These are phyloP conservation scores for Taphrorychus bicolor DNA, from an alignment of 2,888 invertebrate genomes.

Conservation along the genomic window DNA sequence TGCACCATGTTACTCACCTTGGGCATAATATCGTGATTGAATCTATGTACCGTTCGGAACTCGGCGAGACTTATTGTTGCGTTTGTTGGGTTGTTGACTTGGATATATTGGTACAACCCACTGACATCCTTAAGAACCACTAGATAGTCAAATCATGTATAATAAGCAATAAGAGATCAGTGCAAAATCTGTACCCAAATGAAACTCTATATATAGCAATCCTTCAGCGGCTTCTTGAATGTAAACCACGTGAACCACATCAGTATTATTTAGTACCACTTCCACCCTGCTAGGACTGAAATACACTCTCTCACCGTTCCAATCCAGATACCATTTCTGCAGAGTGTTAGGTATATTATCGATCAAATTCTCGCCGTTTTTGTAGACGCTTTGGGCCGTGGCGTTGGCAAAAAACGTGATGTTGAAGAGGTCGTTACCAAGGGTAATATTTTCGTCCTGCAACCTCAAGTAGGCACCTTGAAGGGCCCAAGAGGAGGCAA, in stretches of 20 bases:
- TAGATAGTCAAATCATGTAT: no score
- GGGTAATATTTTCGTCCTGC: constrained; percentile 6
- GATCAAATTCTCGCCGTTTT: constrained; percentile 15
- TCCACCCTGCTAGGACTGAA: constrained; percentile 16
- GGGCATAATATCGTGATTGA: constrained; percentile 24
- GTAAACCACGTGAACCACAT: constrained; percentile 16
- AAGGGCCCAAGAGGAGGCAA: constrained; percentile 4
- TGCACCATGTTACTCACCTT: constrained; percentile 22
- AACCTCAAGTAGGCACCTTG: no score
- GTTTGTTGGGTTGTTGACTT: constrained; percentile 20
- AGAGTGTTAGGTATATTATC: constrained; percentile 10
- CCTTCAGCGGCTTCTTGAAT: constrained; percentile 19
- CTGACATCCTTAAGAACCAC: constrained; percentile 20
- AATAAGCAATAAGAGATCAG: no score
- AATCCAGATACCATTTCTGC: constrained; percentile 30
- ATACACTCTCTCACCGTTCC: constrained; percentile 29
- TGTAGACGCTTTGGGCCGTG: constrained; percentile 17
- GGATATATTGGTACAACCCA: constrained; percentile 24
- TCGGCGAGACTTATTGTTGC: constrained; percentile 12
- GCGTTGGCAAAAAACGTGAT: constrained; percentile 20
- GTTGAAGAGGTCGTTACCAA: constrained; percentile 17
- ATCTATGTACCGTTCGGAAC: constrained; percentile 22
- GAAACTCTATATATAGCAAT: constrained; percentile 29
- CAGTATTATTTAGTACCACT: constrained; percentile 13
- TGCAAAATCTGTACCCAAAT: constrained; percentile 25